Conservation (phyloP, 2,797 vertebrate species). For the Carduelis carduelis region DNA sequence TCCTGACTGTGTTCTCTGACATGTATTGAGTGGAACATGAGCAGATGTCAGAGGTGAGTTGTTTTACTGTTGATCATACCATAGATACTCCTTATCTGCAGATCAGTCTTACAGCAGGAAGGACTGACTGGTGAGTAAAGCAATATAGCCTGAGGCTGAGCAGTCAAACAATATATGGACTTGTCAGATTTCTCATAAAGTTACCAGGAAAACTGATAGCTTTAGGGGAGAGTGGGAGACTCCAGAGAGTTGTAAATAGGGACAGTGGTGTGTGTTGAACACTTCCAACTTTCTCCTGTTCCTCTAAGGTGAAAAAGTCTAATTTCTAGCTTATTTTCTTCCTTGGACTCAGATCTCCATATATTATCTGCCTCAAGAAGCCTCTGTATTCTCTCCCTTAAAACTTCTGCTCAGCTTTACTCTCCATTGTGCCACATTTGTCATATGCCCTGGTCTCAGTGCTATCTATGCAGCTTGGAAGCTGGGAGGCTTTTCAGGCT, state of each 20-base stretch:
- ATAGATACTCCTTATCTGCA: not conserved
- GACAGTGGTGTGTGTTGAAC: not conserved
- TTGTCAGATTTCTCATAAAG: not conserved
- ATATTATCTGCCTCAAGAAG: not conserved
- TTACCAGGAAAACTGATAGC: not conserved
- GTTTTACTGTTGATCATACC: not conserved
- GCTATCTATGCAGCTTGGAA: not conserved
- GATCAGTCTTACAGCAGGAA: not conserved
- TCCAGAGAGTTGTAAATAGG: not conserved
- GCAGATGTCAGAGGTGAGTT: not conserved
- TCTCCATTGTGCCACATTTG: not conserved
- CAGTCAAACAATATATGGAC: not conserved
- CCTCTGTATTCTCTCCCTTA: not conserved
- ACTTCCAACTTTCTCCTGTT: not conserved
- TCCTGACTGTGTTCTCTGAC: not conserved
- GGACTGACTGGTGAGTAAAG: not conserved
- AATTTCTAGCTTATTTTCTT: not conserved
- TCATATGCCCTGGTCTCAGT: not conserved
- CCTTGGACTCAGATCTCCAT: not conserved
- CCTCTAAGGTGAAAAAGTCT: not conserved
- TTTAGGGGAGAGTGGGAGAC: not conserved
- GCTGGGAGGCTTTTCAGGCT: not conserved
- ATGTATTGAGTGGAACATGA: not conserved
- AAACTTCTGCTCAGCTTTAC: not conserved
- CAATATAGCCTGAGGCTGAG: not conserved